Evolutionary conservation across 2,113 vertebrate species (phyloP).

Genomic region (Channa argus): DNA sequence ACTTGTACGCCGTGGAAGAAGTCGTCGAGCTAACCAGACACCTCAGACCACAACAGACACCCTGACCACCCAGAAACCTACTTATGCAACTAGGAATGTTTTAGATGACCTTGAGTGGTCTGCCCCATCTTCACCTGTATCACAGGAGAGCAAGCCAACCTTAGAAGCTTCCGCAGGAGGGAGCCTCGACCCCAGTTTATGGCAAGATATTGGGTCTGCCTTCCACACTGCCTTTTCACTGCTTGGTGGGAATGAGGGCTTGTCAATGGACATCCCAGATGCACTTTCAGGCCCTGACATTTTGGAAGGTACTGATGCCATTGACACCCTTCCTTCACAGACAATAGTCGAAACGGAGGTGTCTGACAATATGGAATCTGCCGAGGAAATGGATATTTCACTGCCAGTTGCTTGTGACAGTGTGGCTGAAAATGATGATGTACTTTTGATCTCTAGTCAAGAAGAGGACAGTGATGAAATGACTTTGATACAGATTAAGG

Average conservation of each 20-base stretch:
- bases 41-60: constrained; percentile 38
- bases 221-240: constrained; percentile 78
- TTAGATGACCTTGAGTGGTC: constrained; percentile 84
- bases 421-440: constrained; percentile 31
- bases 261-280: constrained; percentile 59
- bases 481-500: constrained; percentile 83
- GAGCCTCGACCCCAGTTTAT: constrained; percentile 78
- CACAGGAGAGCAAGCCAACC: constrained; percentile 82
- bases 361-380: constrained; percentile 16
- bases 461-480: constrained; percentile 86
- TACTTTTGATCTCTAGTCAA: constrained; percentile 70
- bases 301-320: constrained; percentile 31
- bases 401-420: constrained; percentile 15
- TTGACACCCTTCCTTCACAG: constrained; percentile 1
- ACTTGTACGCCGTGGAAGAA: constrained; percentile 77
- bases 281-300: constrained; percentile 29
- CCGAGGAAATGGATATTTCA: constrained; percentile 18
- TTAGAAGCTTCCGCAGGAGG: constrained; percentile 78
- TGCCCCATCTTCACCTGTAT: constrained; percentile 81
- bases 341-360: constrained; percentile 34
- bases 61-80: constrained; percentile 57
- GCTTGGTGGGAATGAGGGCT: constrained; percentile 67
- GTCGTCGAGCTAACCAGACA: constrained; percentile 82
- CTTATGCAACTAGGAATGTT: constrained; percentile 72
- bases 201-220: constrained; percentile 79